phyloP scores from a whole-genome alignment of 2,113 vertebrate species.

The Platanista minor region DNA sequence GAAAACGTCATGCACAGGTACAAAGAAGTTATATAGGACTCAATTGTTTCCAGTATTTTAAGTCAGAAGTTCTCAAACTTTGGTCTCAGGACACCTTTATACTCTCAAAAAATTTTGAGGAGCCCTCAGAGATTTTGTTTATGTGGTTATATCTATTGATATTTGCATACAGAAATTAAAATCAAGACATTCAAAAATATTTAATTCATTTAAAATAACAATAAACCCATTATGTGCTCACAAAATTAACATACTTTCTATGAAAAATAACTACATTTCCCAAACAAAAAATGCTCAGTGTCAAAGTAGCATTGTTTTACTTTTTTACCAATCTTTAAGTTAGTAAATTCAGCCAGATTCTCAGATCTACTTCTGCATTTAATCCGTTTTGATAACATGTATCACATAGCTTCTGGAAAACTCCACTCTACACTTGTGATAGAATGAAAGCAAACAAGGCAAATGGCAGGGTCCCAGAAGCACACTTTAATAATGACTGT shows the following conservation, averaged over 20 bases:
- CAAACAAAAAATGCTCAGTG: background rate
- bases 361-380: background rate
- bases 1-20: background rate
- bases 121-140: background rate
- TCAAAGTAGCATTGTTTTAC: background rate
- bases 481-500: background rate
- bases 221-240: background rate
- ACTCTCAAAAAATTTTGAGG: background rate
- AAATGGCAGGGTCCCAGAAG: background rate
- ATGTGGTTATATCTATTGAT: background rate
- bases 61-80: background rate
- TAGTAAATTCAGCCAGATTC: background rate
- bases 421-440: background rate
- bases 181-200: background rate
- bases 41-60: background rate
- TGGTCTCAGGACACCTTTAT: background rate
- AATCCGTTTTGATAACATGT: background rate
- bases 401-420: background rate
- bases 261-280: background rate
- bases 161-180: slow-evolving; percentile 12
- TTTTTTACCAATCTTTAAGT: background rate
- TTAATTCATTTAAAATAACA: background rate
- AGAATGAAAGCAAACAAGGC: background rate
- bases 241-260: background rate
- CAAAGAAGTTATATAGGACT: background rate